Evolutionary conservation across 92 coral and sea anemone genomes (phyloP), one percentile per base, ranked within the genome.

Genomic region (Isaurus tuberculatus): DNA sequence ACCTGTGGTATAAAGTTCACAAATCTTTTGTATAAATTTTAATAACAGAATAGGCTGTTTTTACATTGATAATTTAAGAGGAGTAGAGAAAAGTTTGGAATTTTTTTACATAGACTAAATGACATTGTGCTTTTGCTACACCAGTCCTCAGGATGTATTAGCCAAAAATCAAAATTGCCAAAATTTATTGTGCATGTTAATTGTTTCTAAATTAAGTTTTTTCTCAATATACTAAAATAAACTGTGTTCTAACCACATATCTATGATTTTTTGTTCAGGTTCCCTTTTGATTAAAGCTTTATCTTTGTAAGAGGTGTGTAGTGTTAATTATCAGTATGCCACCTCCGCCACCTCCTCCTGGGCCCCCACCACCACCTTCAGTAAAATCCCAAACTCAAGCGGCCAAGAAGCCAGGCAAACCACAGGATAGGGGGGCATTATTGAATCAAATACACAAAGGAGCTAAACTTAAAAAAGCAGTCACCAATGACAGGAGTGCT

Each of bases 291-390:
- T 77, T 77, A 40, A 77, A 31, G 3, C 17, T 36, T 22, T 23
- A 34, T 34, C 19, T n/a, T 57, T 20, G 25, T 55, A 58, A 77
- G 82, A 34, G 70, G 70, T 77, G 82, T 33, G 26, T 43, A 23
- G 13, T 13, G 36, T 58, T 10, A 57, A 31, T 61, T 23, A 19
- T 57, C 29, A 33, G 5, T 15, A 84, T 84, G 84, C 91, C 91
- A 31, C 93, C 97, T 22, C 99, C 99, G 15, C 98, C 98, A 8
- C 98, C 98, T 32, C 98, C 98, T 30, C 98, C 98, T 32, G 93
- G 94, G 1, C 90, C 93, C 68, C 99, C 99, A 36, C 99, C 98
- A 51, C 90, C 94, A 72, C 91, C 97, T 36, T 88, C 94, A 27
- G 80, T 90, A 72, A 80, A 74, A 51, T 83, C 65, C n/a, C 88